Evolutionary conservation across 2,797 vertebrate genomes (phyloP), one percentile per base, ranked within the genome.

Genomic region (Lemur catta): DNA sequence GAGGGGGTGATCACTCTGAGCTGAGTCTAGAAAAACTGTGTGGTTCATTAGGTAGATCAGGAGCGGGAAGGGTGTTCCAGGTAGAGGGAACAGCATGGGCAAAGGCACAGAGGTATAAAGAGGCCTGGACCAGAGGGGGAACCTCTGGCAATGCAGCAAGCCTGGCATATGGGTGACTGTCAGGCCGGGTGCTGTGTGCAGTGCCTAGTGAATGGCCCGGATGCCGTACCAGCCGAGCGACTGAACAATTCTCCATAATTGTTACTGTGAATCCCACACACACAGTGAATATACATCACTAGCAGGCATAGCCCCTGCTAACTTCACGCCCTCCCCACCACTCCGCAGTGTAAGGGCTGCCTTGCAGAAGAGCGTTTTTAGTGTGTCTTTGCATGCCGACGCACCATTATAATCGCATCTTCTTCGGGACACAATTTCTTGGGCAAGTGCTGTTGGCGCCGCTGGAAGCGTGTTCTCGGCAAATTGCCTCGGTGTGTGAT

Each of bases 401-500:
- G 2, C 41, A 12, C 76, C 72, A 28, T 94, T 84, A 93, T 59
- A 87, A 81, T 89, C n/a, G 20, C 71, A 59, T 89, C 91, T 91
- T 86, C 91, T 88, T 65, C 1, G 1, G 13, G 89, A 93, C 85
- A 75, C 89, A 75, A 76, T 95, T 93, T 93, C 89, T 48, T 28
- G 89, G 91, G 86, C 33, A 17, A 92, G 67, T 46, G 93, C 79
- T 89, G 75, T 59, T 0, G 2, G 84, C 5, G 13, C 52, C 1
- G 22, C 76, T 20, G 22, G 76, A 79, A 10, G 74, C 71, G 72
- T 57, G 30, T 72, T 72, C 82, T 50, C 52, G 52, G 93, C 74
- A 91, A 75, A 85, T 91, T 71, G 91, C 92, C 82, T 93, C 5
- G 0, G 41, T 38, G 59, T 94, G 85, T 71, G 93, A 93, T 93